These are phyloP conservation scores for Zootoca vivipara DNA, from an alignment of 2,113 vertebrate genomes.

Conservation along the genomic window DNA sequence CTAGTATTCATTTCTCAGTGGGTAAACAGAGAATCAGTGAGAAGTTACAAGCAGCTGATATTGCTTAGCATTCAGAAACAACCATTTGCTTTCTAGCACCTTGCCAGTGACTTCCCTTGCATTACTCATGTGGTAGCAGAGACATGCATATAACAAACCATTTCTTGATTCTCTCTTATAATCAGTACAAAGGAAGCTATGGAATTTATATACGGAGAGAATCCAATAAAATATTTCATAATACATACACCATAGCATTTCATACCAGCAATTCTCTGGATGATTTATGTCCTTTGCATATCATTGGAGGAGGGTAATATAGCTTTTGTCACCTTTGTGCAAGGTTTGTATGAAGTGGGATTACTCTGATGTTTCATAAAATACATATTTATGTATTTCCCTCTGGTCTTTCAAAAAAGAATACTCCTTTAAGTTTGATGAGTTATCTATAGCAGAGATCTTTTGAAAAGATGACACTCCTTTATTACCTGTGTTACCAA, in stretches of 20 bases:
- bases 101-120: neutral
- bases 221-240: neutral
- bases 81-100: neutral
- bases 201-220: neutral
- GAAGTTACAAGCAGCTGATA: neutral
- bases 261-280: neutral
- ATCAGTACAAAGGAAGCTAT: neutral
- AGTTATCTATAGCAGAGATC: neutral
- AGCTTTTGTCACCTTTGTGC: neutral
- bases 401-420: too few species aligned
- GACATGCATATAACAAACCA: neutral
- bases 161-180: neutral
- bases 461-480: neutral
- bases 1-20: neutral
- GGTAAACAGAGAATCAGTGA: neutral
- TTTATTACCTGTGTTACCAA: neutral
- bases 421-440: neutral
- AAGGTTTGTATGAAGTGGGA: neutral
- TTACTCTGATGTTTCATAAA: neutral
- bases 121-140: neutral
- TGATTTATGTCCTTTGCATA: neutral
- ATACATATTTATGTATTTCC: neutral
- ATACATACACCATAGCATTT: accelerated
- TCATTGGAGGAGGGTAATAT: neutral
- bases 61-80: too few species aligned